Base-by-base conservation (phyloP, 2,113 vertebrate species). In the Pygoscelis antarcticus region DNA sequence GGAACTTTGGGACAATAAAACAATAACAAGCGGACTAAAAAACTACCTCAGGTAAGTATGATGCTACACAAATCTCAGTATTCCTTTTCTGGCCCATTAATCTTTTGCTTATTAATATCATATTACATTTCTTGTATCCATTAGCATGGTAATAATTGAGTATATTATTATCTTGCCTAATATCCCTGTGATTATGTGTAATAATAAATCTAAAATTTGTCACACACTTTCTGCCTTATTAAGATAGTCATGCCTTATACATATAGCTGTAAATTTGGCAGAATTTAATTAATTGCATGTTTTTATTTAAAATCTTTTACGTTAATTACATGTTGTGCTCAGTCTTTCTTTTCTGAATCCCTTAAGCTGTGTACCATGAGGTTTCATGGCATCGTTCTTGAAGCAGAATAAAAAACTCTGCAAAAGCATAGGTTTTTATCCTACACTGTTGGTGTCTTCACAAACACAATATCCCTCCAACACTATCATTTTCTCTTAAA, bases 1-100 rank as follows among this genome's bases (percentile, higher is more conserved):
- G 77, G 99, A 99, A 87, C 97, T 98, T 65, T 99, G 99, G 99
- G 99, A 99, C 98, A 99, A 99, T 97, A 99, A 99, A 98, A 99
- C 99, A 10, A 99, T 99, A 96, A 99, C 99, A 75, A 99, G 99
- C 7, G 99, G 99, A 75, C 98, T 99, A 88, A 99, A 99, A 98
- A 99, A 99, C 98, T 99, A 99, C 98, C 99, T 99, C 98, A 99
- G 99, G 99, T 99, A 96, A 98, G 98, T 94, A 29, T 46, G n/a
- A 51, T 75, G 10, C 47, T 60, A 32, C 15, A 38, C 13, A 61
- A 34, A 29, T 65, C 42, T 62, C 54, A 38, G 4, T 82, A 49
- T 92, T 79, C 18, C 8, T 95, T 93, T 74, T 62, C 70, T 83
- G 27, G 5, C 19, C 32, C 11, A 11, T 75, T 82, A 54, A 44